phyloP scores from a whole-genome alignment of 2,113 vertebrate species.

The Heloderma charlesbogerti region DNA sequence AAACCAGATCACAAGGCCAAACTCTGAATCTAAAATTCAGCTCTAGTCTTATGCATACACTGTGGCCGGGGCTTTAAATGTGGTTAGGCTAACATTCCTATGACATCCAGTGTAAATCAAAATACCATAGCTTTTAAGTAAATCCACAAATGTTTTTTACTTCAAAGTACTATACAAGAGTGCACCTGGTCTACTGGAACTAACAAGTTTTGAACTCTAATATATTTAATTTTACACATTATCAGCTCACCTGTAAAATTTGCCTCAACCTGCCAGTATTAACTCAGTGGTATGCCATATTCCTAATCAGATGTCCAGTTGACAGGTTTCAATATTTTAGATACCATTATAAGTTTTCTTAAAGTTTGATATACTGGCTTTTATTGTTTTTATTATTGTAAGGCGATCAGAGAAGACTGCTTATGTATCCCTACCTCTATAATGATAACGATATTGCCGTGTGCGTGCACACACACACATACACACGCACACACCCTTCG shows the following conservation, averaged over 20 bases:
- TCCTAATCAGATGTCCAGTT: neutral
- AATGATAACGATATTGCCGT: too few relatives aligned
- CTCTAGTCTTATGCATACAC: too few relatives aligned
- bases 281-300: neutral
- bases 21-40: too few relatives aligned
- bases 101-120: neutral
- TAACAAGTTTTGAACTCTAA: rapidly evolving
- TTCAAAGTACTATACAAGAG: neutral
- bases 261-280: neutral
- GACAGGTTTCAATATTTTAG: neutral
- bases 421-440: too few relatives aligned
- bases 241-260: neutral
- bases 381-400: neutral
- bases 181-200: neutral
- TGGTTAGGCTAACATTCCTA: neutral
- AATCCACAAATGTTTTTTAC: neutral
- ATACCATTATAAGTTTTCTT: neutral
- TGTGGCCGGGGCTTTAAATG: neutral
- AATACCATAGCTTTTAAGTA: rapidly evolving
- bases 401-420: neutral
- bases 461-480: neutral
- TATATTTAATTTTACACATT: neutral
- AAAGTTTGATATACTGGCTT: neutral
- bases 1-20: too few relatives aligned
- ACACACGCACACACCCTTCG: neutral